phyloP scores from a whole-genome alignment of 1,140 invertebrate species.

The Telenomus remus region DNA sequence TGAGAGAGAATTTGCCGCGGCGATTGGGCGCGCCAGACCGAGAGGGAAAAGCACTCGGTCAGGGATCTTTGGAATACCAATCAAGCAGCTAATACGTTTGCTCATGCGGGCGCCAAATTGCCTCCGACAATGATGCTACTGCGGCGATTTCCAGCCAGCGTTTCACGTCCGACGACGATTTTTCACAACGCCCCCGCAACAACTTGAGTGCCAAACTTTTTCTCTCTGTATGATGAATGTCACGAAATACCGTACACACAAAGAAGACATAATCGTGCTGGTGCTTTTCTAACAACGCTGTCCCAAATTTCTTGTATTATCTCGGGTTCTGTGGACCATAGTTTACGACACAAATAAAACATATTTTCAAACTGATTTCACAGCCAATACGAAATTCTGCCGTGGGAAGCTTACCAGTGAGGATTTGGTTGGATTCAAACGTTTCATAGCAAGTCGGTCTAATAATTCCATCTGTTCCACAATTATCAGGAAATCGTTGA shows the following conservation, averaged over 20 bases:
- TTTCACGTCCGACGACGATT: constrained; percentile 49
- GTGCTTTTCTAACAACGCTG: constrained; percentile 8
- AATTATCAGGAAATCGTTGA: constrained; percentile 10
- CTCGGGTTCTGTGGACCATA: no score
- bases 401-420: not conserved
- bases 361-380: no score
- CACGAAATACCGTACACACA: constrained; percentile 9
- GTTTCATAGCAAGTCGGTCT: constrained; percentile 3
- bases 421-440: not conserved
- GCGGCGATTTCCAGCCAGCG: constrained; percentile 43
- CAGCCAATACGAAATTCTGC: not conserved
- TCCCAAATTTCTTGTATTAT: no score
- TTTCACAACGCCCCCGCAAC: constrained; percentile 34
- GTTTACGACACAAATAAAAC: no score
- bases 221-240: constrained; percentile 32
- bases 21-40: constrained; percentile 10
- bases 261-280: constrained; percentile 10
- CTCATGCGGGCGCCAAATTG: constrained; percentile 71
- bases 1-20: constrained; percentile 45
- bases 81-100: constrained; percentile 69
- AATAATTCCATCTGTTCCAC: constrained; percentile 10
- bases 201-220: constrained; percentile 47
- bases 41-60: constrained; percentile 43
- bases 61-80: constrained; percentile 70
- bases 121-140: constrained; percentile 60